Evolutionary conservation across 2,797 vertebrate genomes (phyloP).

Genomic region (Microctenopoma lineatum): DNA sequence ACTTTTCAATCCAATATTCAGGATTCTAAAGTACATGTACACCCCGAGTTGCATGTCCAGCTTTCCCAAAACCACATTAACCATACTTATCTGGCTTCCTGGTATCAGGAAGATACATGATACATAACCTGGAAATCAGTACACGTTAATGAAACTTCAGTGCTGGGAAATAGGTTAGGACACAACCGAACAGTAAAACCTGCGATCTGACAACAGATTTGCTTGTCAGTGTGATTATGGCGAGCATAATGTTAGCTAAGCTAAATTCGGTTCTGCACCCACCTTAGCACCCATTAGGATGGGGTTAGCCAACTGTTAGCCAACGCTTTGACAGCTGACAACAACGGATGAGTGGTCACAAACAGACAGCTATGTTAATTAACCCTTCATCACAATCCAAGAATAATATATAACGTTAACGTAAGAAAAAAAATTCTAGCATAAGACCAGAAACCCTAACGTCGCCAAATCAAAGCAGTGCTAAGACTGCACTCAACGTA

Average conservation of each 20-base stretch:
- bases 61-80: not conserved
- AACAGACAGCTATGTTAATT: not conserved
- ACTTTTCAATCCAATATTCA: not conserved
- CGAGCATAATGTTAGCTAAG: not conserved
- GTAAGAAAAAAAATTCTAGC: not conserved
- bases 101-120: not conserved
- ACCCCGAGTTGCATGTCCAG: not conserved
- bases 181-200: not conserved
- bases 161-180: not conserved
- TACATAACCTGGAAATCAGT: not conserved
- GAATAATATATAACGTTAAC: not conserved
- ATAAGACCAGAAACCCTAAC: slow-evolving; percentile 13
- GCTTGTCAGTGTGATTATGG: not conserved
- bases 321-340: slow-evolving; percentile 28
- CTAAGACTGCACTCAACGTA: not conserved
- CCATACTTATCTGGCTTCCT: not conserved
- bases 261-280: slow-evolving; percentile 17
- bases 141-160: too few species aligned
- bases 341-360: not conserved
- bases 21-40: not conserved
- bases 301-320: slow-evolving; percentile 14
- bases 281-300: slow-evolving; percentile 3
- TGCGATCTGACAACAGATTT: not conserved
- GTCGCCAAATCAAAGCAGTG: not conserved
- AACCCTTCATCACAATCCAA: not conserved